Evolutionary conservation across 2,888 invertebrate species (phyloP).

Genomic region (Cactoblastis cactorum): DNA sequence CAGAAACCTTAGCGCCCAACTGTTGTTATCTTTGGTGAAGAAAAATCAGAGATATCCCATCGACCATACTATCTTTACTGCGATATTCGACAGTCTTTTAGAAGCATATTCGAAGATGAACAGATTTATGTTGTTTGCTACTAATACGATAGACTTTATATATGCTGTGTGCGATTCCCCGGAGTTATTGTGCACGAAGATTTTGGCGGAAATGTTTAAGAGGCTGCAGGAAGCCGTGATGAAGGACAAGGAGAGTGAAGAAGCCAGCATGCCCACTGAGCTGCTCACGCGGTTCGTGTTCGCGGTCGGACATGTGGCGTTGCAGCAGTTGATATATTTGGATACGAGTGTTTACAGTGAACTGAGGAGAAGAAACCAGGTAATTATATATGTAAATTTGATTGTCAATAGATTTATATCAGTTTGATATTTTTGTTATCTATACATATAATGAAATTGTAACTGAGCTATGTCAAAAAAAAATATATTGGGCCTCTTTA

Average conservation of each 20-base stretch:
- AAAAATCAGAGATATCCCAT: conserved; percentile 60
- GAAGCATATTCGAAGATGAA: conserved; percentile 68
- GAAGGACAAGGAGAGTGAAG: conserved; percentile 47
- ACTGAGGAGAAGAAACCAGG: conserved; percentile 77
- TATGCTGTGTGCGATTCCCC: conserved; percentile 80
- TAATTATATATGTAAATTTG: conserved; percentile 25
- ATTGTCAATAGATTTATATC: too few relatives aligned
- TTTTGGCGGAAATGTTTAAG: conserved; percentile 69
- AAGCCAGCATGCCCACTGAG: conserved; percentile 51
- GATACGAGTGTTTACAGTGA: conserved; percentile 92
- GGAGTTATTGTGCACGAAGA: conserved; percentile 69
- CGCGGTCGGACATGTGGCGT: conserved; percentile 87
- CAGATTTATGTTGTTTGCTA: conserved; percentile 74
- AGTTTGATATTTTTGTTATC: too few relatives aligned
- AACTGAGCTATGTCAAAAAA: too few relatives aligned
- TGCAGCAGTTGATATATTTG: conserved; percentile 88
- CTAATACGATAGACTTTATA: conserved; percentile 71
- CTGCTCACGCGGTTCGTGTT: conserved; percentile 76
- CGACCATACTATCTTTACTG: conserved; percentile 54
- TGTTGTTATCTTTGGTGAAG: conserved; percentile 54
- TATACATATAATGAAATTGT: too few relatives aligned
- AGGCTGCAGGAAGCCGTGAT: conserved; percentile 61
- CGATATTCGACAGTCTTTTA: conserved; percentile 59
- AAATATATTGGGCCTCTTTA: too few relatives aligned
- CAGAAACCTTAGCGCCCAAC: conserved; percentile 53